A percentile compares a stretch with the other conserved stretches of the same genome.
Evolutionary conservation across 2,113 vertebrate genomes (phyloP).

Genomic region (Pseudolaguvia tuberculata): DNA sequence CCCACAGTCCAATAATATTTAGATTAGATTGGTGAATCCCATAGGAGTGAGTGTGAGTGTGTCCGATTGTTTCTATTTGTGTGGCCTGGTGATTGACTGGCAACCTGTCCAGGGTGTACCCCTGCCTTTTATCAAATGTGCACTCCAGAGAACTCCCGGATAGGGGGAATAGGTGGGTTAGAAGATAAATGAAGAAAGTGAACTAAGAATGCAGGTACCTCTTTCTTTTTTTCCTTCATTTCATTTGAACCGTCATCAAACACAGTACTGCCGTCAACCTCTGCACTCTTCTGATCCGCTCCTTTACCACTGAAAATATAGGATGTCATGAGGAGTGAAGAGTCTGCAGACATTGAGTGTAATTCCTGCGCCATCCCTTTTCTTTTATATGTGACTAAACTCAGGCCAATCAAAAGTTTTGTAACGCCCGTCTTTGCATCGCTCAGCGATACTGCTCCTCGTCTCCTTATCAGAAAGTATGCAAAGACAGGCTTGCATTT

Average conservation of each 20-base stretch:
- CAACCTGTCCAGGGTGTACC: no score
- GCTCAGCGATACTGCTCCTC: constrained; percentile 72
- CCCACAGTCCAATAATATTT: no score
- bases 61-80: no score
- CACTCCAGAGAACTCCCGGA: no score
- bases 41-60: no score
- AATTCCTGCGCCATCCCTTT: constrained; percentile 45
- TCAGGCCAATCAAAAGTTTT: constrained; percentile 80
- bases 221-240: constrained; percentile 12
- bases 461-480: constrained; percentile 41
- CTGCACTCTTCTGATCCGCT: constrained; percentile 14
- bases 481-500: neutral
- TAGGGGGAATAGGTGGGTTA: no score
- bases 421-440: constrained; percentile 74
- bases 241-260: neutral
- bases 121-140: no score
- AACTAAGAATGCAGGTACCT: constrained; percentile 16
- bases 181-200: no score
- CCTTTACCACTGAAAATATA: constrained; percentile 3
- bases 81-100: no score
- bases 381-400: constrained; percentile 71
- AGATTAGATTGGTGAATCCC: no score
- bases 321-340: neutral
- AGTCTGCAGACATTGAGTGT: neutral
- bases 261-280: constrained; percentile 2